Evolutionary conservation across 2,888 invertebrate species (phyloP).

Genomic region (Drosophila ezoana): DNA sequence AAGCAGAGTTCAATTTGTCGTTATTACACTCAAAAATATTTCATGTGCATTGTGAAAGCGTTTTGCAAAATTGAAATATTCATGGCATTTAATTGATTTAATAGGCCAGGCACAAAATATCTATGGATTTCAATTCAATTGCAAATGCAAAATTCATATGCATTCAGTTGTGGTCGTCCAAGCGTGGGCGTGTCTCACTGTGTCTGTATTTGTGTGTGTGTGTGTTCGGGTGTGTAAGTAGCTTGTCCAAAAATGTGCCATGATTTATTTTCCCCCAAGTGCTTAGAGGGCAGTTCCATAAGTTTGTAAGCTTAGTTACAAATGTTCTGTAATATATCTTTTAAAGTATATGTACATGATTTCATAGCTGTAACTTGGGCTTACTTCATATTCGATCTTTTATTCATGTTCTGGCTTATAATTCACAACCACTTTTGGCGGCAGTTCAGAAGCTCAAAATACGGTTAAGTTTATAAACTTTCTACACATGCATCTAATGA

Average conservation of each 20-base stretch:
- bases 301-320: background rate
- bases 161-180: conserved; percentile 9
- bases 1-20: conserved; percentile 48
- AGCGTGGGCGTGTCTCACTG: background rate
- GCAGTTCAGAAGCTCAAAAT: background rate
- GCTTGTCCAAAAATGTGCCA: conserved; percentile 14
- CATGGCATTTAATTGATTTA: conserved; percentile 67
- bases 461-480: too few species aligned
- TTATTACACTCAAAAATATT: conserved; percentile 43
- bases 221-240: conserved; percentile 5
- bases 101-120: conserved; percentile 37
- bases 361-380: too few species aligned
- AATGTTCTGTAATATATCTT: too few species aligned
- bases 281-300: background rate
- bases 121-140: conserved; percentile 21
- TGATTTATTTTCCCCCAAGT: conserved; percentile 8
- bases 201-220: background rate
- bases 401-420: background rate
- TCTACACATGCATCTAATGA: background rate
- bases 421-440: background rate
- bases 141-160: conserved; percentile 22
- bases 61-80: conserved; percentile 63
- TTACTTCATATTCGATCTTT: too few species aligned
- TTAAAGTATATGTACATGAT: too few species aligned
- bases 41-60: conserved; percentile 16